A percentile compares a stretch with the other conserved stretches of the same genome.
phyloP scores from a whole-genome alignment of 2,797 vertebrate genomes.

The Alca torda region DNA sequence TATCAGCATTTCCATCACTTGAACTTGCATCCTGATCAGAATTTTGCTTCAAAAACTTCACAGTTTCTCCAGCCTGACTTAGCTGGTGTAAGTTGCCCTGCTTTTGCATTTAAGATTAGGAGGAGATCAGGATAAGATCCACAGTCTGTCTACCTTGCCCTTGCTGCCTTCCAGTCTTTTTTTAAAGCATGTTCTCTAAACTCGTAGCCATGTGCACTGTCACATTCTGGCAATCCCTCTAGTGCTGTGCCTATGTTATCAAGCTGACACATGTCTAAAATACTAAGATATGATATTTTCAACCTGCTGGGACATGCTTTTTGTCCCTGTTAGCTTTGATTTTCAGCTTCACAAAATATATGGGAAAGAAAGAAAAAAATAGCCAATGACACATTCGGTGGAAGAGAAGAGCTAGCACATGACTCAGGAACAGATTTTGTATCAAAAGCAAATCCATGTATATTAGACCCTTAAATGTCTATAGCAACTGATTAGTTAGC shows the following conservation, averaged over 20 bases:
- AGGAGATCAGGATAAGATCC: constrained; percentile 13
- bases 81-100: neutral
- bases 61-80: neutral
- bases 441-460: constrained; percentile 5
- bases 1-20: neutral
- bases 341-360: constrained; percentile 67
- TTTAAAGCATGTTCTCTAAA: constrained; percentile 36
- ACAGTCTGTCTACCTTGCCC: constrained; percentile 21
- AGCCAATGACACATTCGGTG: constrained; percentile 28
- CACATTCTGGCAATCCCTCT: constrained; percentile 60
- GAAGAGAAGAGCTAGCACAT: constrained; percentile 8
- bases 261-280: constrained; percentile 80
- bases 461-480: neutral
- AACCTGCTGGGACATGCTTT: constrained; percentile 71
- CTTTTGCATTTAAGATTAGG: neutral
- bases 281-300: constrained; percentile 71
- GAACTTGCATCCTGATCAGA: neutral
- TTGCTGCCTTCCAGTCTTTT: constrained; percentile 25
- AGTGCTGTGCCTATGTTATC: constrained; percentile 68
- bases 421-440: constrained; percentile 34
- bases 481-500: neutral
- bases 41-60: neutral
- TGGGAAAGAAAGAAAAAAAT: constrained; percentile 36
- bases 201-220: constrained; percentile 58
- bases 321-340: constrained; percentile 72